phyloP scores from a whole-genome alignment of 2,113 vertebrate species.

The Rhineura floridana region DNA sequence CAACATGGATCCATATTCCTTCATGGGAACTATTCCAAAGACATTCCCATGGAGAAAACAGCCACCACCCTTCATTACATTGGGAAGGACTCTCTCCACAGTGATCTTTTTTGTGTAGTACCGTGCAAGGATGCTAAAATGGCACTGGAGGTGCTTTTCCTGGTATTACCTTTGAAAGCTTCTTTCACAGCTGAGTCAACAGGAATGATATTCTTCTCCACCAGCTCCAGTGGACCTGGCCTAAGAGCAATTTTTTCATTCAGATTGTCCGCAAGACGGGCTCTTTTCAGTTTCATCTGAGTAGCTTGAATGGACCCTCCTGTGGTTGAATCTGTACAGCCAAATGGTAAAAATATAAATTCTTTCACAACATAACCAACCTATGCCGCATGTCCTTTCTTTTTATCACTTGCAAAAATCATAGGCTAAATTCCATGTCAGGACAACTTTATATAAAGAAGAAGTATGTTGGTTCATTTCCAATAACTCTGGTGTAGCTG shows the following conservation, averaged over 20 bases:
- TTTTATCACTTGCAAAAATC: neutral
- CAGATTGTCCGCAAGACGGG: slow-evolving; percentile 87
- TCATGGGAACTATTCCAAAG: neutral
- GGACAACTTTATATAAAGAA: neutral
- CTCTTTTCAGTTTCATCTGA: slow-evolving; percentile 91
- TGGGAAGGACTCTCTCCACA: neutral
- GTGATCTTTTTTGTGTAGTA: neutral
- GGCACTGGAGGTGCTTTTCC: fast-evolving
- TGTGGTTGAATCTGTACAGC: slow-evolving; percentile 78
- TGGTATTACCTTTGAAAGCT: slow-evolving; percentile 84
- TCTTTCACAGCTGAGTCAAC: slow-evolving; percentile 87
- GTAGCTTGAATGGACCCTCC: slow-evolving; percentile 83
- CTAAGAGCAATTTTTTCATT: slow-evolving; percentile 91
- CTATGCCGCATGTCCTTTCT: neutral
- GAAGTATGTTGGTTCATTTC: neutral
- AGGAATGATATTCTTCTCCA: slow-evolving; percentile 93
- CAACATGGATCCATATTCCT: neutral
- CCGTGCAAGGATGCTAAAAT: neutral
- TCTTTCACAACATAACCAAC: neutral
- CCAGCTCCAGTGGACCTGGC: slow-evolving; percentile 89
- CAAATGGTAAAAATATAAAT: slow-evolving; percentile 38
- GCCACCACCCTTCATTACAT: neutral
- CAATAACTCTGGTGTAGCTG: neutral
- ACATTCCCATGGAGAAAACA: neutral
- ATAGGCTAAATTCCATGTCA: neutral